phyloP scores from a whole-genome alignment of 1,140 invertebrate genomes.

The Tenebrio molitor region DNA sequence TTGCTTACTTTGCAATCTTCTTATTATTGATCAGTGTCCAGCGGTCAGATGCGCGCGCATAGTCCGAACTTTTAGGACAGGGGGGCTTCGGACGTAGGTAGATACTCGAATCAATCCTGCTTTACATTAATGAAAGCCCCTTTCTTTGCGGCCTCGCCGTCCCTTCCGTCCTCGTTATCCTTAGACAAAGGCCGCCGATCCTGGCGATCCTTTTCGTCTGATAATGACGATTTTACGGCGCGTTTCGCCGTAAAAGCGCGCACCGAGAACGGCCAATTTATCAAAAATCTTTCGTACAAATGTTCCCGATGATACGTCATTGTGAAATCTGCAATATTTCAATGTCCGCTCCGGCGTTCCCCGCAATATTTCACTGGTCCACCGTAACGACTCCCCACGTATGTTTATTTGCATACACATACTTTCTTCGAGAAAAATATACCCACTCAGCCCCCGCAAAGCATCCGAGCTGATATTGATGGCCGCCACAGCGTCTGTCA shows the following conservation, averaged over 20 bases:
- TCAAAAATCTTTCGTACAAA: conserved; percentile 64
- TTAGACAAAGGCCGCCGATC: conserved; percentile 49
- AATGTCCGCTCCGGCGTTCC: conserved; percentile 62
- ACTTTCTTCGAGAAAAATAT: conserved; percentile 64
- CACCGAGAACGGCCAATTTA: conserved; percentile 54
- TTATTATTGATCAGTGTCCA: conserved; percentile 67
- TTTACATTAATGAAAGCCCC: conserved; percentile 63
- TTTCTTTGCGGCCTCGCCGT: conserved; percentile 56
- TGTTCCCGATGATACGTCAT: conserved; percentile 64
- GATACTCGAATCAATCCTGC: conserved; percentile 63
- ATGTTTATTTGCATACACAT: conserved; percentile 65
- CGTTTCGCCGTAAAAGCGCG: conserved; percentile 31
- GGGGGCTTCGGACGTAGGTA: conserved; percentile 52
- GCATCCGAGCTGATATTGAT: conserved; percentile 60
- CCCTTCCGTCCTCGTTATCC: conserved; percentile 58
- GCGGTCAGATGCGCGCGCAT: conserved; percentile 62
- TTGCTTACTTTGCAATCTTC: conserved; percentile 67
- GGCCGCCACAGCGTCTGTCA: conserved; percentile 62
- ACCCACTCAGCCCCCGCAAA: conserved; percentile 62
- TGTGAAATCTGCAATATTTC: conserved; percentile 65
- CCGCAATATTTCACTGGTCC: conserved; percentile 65
- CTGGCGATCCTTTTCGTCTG: background rate
- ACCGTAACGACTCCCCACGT: conserved; percentile 61
- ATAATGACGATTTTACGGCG: conserved; percentile 7
- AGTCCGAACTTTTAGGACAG: conserved; percentile 51